These are phyloP conservation scores for Drosophila paucipuncta DNA, from an alignment of 2,888 invertebrate genomes.

Conservation along the genomic window DNA sequence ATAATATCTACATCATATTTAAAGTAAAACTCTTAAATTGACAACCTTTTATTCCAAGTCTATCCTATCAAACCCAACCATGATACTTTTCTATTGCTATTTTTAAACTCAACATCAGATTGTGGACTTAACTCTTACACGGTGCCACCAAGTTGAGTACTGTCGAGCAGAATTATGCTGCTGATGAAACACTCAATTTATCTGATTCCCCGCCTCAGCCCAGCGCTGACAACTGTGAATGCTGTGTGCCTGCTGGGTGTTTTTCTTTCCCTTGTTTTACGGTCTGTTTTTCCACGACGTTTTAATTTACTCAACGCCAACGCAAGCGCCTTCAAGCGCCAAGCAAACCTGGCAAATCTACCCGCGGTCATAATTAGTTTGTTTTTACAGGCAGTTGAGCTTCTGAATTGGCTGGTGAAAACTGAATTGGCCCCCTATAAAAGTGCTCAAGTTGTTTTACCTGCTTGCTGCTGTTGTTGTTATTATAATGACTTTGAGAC, in stretches of 20 bases:
- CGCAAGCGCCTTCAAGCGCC: conserved; percentile 19
- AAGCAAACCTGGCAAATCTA: conserved; percentile 29
- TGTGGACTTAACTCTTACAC: neutral
- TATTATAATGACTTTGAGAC: conserved; percentile 12
- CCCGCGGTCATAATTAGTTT: conserved; percentile 79
- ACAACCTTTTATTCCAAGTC: neutral
- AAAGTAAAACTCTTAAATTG: neutral
- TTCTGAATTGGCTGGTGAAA: conserved; percentile 59
- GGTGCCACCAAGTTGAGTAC: conserved; percentile 3
- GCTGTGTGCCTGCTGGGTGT: conserved; percentile 18
- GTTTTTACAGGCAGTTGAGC: conserved; percentile 75
- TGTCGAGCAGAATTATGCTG: neutral
- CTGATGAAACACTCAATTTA: conserved; percentile 34
- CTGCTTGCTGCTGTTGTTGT: neutral
- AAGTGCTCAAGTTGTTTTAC: conserved; percentile 46
- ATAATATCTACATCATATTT: neutral
- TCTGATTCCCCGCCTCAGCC: neutral
- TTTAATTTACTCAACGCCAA: conserved; percentile 68
- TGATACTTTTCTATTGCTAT: too few relatives aligned
- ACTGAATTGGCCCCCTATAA: conserved; percentile 44
- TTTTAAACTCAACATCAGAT: too few relatives aligned
- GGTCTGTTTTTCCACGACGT: conserved; percentile 52
- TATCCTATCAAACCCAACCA: neutral
- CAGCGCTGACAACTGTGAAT: conserved; percentile 12
- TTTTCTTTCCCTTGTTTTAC: conserved; percentile 49